Base-by-base conservation (phyloP, 2,113 vertebrate species). In the Vombatus ursinus region DNA sequence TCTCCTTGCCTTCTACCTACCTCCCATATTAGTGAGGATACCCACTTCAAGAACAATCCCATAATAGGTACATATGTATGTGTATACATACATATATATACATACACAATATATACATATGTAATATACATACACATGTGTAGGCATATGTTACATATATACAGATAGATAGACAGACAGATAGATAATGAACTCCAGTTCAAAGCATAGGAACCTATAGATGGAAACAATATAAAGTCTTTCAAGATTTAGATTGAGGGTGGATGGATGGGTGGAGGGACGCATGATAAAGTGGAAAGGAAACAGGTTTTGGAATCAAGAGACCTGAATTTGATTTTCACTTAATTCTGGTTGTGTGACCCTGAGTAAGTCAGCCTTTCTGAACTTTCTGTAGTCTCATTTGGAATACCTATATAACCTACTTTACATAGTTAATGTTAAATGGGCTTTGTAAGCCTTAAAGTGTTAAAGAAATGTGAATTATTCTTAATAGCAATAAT, bases 1-100 rank as follows among this genome's bases (percentile, higher is more conserved):
- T 97, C 96, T 92, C 96, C 94, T 52, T 94, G 92, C 92, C 91
- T 92, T 48, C 47, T 0, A 44, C 9, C 49, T 19, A 6, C 68
- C 47, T 31, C 50, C 37, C 22, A 5, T 37, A 68, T 84, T 84
- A 44, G 19, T 84, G 68, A 77, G 22, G 37, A 77, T 77, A 23
- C 95, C 37, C 92, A 48, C 84, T 95, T 96, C 96, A 94, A 95
- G 93, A 97, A 93, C 95, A 94, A 95, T 89, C 95, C 92, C 92
- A 90, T 37, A 68, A 68, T 37, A n/a, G 61, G 12, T 68, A 93
- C 51, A 90, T 91, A 93, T 61, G 92, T 92, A 97, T 51, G 91
- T 57, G 93, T 95, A 91, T 25, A 51, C 68, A 89, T 53, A 94
- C 91, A 51, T 94, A 53, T 61, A 90, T 91, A 93, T 61, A 95